Evolutionary conservation across 37 sponge, comb jelly and placozoan species (phyloP), one percentile per base, ranked within the genome.

Genomic region (Haliclona indistincta): DNA sequence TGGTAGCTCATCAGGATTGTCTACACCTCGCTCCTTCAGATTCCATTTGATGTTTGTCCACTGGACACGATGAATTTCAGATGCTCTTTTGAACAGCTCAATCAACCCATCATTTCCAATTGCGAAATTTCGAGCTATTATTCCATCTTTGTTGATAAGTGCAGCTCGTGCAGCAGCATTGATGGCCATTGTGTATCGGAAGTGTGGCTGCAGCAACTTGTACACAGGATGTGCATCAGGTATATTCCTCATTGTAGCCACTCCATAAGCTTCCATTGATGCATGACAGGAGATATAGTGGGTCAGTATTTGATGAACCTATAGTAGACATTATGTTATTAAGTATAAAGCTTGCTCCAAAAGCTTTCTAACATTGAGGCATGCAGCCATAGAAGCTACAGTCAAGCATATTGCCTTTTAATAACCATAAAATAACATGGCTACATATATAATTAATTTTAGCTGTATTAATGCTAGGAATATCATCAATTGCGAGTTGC

Each of bases 171-270:
- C 81, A 19, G 20, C 38, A n/a, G 51, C 35, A 67, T 93, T 93
- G 61, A 90, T 89, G 20, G 83, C 80, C 52, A 93, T 90, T 32
- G 81, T 84, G 68, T 84, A 80, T 23, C 40, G 82, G 51, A 93
- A 54, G 45, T 89, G 86, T 13, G 86, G 86, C 13, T 38, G 60
- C 19, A 93, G 79, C 13, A 93, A 90, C 56, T 81, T 80, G 80
- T 77, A 80, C 10, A 93, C 38, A 13, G 94, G 94, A 52, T 93
- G 94, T 1, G 67, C 52, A 37, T 70, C 61, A 26, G 89, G 85
- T 1, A 93, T 66, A 36, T 77, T 88, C 15, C 94, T 63, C 72
- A 79, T 80, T 33, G 56, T 68, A 4, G 72, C 86, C 20, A 93
- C 64, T 32, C 73, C 73, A 70, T 85, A 86, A 19, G 89, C 60